Conservation (phyloP, 2,113 vertebrate species). For the Dolichallabes microphthalmus region DNA sequence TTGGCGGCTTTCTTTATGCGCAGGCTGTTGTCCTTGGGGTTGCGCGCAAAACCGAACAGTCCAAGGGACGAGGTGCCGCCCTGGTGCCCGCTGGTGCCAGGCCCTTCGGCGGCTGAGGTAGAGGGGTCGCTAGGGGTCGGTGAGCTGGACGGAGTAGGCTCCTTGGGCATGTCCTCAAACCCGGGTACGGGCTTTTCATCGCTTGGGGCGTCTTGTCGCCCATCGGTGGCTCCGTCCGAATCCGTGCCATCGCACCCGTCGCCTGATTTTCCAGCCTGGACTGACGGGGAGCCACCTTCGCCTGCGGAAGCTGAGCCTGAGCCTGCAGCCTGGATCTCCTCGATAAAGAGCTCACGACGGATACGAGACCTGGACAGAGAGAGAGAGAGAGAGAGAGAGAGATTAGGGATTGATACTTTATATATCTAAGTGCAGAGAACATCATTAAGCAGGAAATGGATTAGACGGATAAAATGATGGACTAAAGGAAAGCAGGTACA, state of each 20-base stretch:
- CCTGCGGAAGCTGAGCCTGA: slow-evolving; percentile 68
- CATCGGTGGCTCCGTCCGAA: slow-evolving; percentile 75
- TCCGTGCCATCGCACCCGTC: slow-evolving; percentile 98
- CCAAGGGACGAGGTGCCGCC: slow-evolving; percentile 62
- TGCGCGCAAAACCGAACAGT: slow-evolving; percentile 87
- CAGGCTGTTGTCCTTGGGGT: slow-evolving; percentile 93
- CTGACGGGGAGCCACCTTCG: slow-evolving; percentile 81
- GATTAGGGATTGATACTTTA: neutral
- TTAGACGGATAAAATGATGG: neutral
- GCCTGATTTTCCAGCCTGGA: slow-evolving; percentile 79
- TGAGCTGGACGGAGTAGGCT: slow-evolving; percentile 31
- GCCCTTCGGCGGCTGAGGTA: slow-evolving; percentile 76
- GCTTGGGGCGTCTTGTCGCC: neutral
- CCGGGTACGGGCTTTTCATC: slow-evolving; percentile 58
- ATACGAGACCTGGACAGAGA: slow-evolving; percentile 86
- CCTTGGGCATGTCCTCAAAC: slow-evolving; percentile 69
- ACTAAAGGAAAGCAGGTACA: neutral
- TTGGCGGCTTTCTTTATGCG: slow-evolving; percentile 90
- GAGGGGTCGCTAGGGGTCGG: slow-evolving; percentile 33
- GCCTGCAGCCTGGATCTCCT: slow-evolving; percentile 94
- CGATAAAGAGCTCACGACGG: slow-evolving; percentile 96
- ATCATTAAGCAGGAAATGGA: neutral
- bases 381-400: neutral
- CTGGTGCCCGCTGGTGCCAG: slow-evolving; percentile 85
- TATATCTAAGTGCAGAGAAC: neutral